phyloP scores from a whole-genome alignment of 2,888 invertebrate species.

The Andrena fulva region DNA sequence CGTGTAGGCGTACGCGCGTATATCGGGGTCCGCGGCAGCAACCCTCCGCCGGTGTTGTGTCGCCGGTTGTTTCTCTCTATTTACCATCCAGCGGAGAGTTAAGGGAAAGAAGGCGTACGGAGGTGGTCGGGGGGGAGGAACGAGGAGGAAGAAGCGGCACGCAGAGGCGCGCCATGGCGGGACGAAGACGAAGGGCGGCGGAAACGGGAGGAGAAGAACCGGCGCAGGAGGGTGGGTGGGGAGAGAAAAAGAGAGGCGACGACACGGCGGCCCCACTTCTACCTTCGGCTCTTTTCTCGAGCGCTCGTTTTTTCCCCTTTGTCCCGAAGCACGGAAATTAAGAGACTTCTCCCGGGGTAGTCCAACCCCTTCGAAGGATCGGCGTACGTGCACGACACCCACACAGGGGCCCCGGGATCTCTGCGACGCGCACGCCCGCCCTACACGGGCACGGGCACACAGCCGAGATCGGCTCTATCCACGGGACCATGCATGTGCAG shows the following conservation, averaged over 20 bases:
- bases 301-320: conserved; percentile 74
- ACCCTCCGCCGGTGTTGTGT: conserved; percentile 58
- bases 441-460: background rate
- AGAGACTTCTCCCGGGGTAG: conserved; percentile 78
- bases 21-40: conserved; percentile 20
- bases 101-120: conserved; percentile 46
- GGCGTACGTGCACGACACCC: conserved; percentile 50
- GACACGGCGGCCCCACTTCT: conserved; percentile 46
- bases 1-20: conserved; percentile 22
- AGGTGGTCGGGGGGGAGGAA: no score
- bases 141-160: conserved; percentile 25
- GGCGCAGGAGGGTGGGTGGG: background rate
- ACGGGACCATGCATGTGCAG: conserved; percentile 54
- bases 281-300: conserved; percentile 73
- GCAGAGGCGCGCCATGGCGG: conserved; percentile 5
- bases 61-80: conserved; percentile 62
- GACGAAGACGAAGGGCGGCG: conserved; percentile 31
- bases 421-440: conserved; percentile 17
- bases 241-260: conserved; percentile 38
- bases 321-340: conserved; percentile 80
- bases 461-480: conserved; percentile 40
- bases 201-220: conserved; percentile 28
- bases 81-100: conserved; percentile 58
- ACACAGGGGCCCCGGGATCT: conserved; percentile 18
- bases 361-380: conserved; percentile 71